Evolutionary conservation across 2,113 vertebrate genomes (phyloP).

Genomic region (Hydrolagus affinis): DNA sequence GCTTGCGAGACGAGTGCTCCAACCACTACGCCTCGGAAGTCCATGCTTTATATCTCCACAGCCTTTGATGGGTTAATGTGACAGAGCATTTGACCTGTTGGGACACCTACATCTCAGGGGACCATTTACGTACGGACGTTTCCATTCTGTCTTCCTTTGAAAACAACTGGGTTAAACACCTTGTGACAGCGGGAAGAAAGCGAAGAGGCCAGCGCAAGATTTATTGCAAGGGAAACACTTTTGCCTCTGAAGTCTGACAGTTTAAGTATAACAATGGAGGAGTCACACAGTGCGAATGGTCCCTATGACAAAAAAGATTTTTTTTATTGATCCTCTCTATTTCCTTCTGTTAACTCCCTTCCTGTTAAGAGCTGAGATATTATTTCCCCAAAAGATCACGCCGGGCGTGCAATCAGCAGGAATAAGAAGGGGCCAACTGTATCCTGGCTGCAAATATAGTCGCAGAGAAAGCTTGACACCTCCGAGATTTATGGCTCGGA

Average conservation of each 20-base stretch:
- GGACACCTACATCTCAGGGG: neutral
- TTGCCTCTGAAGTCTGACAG: slow-evolving; percentile 45
- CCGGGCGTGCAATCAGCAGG: slow-evolving; percentile 54
- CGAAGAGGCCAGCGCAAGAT: slow-evolving; percentile 54
- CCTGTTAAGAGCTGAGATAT: slow-evolving; percentile 60
- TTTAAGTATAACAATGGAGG: slow-evolving; percentile 71
- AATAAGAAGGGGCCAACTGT: slow-evolving; percentile 45
- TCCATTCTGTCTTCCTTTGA: slow-evolving; percentile 42
- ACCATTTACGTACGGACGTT: neutral
- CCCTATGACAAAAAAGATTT: slow-evolving; percentile 37
- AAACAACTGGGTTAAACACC: slow-evolving; percentile 48
- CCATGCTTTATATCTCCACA: neutral
- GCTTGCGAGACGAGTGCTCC: neutral
- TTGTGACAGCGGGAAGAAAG: slow-evolving; percentile 48
- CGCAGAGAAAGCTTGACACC: slow-evolving; percentile 59
- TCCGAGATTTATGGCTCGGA: slow-evolving; percentile 54
- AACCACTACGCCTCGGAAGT: neutral
- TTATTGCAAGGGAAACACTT: slow-evolving; percentile 73
- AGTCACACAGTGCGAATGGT: slow-evolving; percentile 52
- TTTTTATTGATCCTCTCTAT: slow-evolving; percentile 57
- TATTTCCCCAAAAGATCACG: slow-evolving; percentile 45
- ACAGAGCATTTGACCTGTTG: neutral
- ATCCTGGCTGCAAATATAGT: slow-evolving; percentile 61
- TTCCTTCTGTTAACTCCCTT: slow-evolving; percentile 72
- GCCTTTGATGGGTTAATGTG: neutral